These are phyloP conservation scores for Aurelia sp. DNA, from an alignment of 30 jellyfish, hydroid and myxozoan species.

Conservation along the genomic window DNA sequence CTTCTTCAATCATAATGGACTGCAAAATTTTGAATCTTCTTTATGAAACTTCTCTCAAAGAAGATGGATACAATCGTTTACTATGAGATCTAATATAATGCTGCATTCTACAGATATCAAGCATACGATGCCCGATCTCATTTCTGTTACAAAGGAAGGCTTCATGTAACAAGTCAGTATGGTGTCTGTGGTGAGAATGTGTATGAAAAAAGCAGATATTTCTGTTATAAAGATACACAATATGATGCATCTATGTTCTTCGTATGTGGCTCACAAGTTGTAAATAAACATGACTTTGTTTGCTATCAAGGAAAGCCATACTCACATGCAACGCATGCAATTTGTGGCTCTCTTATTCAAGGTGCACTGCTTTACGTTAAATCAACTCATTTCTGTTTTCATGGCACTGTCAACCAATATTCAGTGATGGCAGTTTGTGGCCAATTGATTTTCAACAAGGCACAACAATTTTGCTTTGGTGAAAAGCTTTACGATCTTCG, in stretches of 20 bases:
- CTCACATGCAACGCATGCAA: conserved; percentile 1
- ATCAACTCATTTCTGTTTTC: conserved; percentile 5
- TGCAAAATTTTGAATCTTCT: too few species aligned
- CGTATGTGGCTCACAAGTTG: neutral
- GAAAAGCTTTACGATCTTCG: conserved; percentile 43
- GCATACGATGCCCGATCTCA: conserved; percentile 3
- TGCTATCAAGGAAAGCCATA: conserved; percentile 2
- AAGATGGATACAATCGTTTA: neutral
- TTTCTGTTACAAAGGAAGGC: neutral
- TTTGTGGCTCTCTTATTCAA: neutral
- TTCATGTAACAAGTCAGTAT: neutral
- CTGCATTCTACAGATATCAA: neutral
- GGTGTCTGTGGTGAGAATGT: conserved; percentile 24
- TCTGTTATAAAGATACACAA: conserved; percentile 9
- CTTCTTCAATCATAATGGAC: too few species aligned
- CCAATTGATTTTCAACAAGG: conserved; percentile 14
- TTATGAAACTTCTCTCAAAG: too few species aligned
- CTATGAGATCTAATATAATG: neutral
- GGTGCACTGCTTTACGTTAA: neutral
- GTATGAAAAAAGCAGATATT: neutral
- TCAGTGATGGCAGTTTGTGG: conserved; percentile 7
- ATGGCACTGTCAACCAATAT: neutral
- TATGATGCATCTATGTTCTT: neutral
- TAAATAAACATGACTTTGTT: neutral
- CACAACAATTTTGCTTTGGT: conserved; percentile 37